phyloP scores from a whole-genome alignment of 2,113 vertebrate species.

The Dicaeum eximium region DNA sequence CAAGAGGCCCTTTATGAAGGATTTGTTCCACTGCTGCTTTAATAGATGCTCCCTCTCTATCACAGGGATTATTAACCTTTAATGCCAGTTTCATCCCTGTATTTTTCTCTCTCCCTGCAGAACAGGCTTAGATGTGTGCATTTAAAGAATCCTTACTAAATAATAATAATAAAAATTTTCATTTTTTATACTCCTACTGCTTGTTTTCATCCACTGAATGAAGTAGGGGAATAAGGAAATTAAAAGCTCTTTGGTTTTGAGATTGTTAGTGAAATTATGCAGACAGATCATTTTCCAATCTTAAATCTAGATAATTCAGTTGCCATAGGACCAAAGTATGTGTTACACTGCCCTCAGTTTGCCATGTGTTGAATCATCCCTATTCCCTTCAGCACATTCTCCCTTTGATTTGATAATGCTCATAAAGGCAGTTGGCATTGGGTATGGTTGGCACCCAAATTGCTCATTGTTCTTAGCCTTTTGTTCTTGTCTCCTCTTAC shows the following conservation, averaged over 20 bases:
- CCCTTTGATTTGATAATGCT: conserved; percentile 16
- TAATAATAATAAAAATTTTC: not conserved
- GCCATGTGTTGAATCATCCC: conserved; percentile 23
- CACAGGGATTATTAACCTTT: not conserved
- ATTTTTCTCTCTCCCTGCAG: not conserved
- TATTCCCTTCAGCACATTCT: conserved; percentile 11
- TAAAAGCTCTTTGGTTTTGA: not conserved
- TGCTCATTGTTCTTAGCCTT: conserved; percentile 24
- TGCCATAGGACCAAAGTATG: conserved; percentile 46
- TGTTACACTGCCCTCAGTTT: not conserved
- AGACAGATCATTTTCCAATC: conserved; percentile 4
- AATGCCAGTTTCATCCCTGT: not conserved
- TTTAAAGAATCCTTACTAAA: not conserved
- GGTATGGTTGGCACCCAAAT: not conserved
- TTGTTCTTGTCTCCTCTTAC: not conserved
- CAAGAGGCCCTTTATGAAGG: not conserved
- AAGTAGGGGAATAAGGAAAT: not conserved
- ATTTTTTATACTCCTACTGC: not conserved
- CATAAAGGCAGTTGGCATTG: not conserved
- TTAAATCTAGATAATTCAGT: conserved; percentile 51
- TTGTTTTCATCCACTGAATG: not conserved
- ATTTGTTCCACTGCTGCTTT: not conserved
- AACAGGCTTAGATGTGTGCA: not conserved
- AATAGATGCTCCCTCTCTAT: not conserved
- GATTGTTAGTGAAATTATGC: not conserved